Percentiles rank a stretch among this genome's conserved stretches.
Evolutionary conservation across 2,113 vertebrate species (phyloP).

Genomic region (Dolichotis patagonum): DNA sequence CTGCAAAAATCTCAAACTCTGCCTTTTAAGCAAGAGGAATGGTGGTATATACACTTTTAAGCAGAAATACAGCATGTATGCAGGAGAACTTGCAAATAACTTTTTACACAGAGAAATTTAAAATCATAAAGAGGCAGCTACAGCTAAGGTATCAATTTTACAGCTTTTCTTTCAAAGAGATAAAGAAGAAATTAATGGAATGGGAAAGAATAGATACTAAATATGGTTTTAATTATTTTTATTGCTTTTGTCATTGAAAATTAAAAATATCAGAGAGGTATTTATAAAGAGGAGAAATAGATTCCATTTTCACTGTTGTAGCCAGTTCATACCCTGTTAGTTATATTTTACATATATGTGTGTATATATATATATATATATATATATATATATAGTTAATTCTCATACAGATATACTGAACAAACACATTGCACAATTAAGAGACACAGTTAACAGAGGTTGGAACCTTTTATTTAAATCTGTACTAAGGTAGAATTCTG

Average conservation of each 20-base stretch:
- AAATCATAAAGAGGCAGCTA: constrained; percentile 3
- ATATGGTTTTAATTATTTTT: constrained; percentile 63
- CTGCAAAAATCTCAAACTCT: too few relatives aligned
- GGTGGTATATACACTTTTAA: neutral
- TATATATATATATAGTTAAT: neutral
- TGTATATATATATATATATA: too few relatives aligned
- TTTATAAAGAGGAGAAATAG: constrained; percentile 39
- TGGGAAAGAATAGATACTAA: constrained; percentile 48
- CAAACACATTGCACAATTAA: neutral
- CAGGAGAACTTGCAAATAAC: neutral
- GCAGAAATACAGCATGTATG: neutral
- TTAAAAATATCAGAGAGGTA: neutral
- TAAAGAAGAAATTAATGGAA: constrained; percentile 37
- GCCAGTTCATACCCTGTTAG: neutral
- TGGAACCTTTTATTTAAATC: constrained; percentile 65
- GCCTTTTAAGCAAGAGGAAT: too few relatives aligned
- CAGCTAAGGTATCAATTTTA: constrained; percentile 8
- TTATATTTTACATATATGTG: neutral
- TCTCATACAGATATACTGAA: neutral
- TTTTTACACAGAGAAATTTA: constrained; percentile 18
- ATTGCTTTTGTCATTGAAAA: constrained; percentile 51
- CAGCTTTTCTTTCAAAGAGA: constrained; percentile 9
- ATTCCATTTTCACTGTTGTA: neutral
- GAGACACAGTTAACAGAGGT: constrained; percentile 70
- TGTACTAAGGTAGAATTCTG: constrained; percentile 40